Base-by-base conservation (phyloP, 2,888 invertebrate genomes). In the Lepeophtheirus nordmannii region DNA sequence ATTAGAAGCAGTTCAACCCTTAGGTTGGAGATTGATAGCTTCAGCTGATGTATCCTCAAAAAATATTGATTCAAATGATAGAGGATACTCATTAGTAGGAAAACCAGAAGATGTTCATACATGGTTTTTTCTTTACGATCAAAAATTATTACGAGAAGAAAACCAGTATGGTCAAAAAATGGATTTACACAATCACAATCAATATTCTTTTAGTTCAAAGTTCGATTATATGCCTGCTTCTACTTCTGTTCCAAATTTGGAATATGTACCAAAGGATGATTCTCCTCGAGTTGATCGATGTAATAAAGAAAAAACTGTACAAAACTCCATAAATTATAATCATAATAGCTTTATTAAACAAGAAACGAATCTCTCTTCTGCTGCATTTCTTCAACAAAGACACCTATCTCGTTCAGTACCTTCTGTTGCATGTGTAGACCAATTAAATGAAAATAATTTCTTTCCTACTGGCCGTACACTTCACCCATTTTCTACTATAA, bases 51-150 rank as follows among this genome's bases (percentile, higher is more conserved):
- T 65, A n/a, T 17, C 39, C n/a, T 57, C 65, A 11, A 65, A 65
- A 58, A 65, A 65, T 30, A 37, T 65, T 20, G 65, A 65, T 20
- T 12, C 65, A 10, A 65, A 65, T 58, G 65, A 65, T 11, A 46
- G 65, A 56, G 57, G 65, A n/a, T 65, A 65, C 39, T 30, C 65
- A 11, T 23, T 56, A 9, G 40, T 56, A 1, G 65, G 65, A 11
- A 38, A 56, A 38, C 53, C 56, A 11, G 65, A 65, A 58, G 65
- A 65, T 38, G 38, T 65, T 57, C 65, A 65, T 39, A 56, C 65
- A 12, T 65, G 65, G 65, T 65, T 65, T 58, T 65, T 65, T 58
- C 58, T 65, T 10, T 65, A 58, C 58, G 65, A 65, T 30, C 57
- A 12, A 10, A 17, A 9, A 38, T 41, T 20, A 39, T 41, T 12